Base-by-base conservation (phyloP, 2,888 invertebrate genomes). In the Sinopyrophorus schimmeli region DNA sequence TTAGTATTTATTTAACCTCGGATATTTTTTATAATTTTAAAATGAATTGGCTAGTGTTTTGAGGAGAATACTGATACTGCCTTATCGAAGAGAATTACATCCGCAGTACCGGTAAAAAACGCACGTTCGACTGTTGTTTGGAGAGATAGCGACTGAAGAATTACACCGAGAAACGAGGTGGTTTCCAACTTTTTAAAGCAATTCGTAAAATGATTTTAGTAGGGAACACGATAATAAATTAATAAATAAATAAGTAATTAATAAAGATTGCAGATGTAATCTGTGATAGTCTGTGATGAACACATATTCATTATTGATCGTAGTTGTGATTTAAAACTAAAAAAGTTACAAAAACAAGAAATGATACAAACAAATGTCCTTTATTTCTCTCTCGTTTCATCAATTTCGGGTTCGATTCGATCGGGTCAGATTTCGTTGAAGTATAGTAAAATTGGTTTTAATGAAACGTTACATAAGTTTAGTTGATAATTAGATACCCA, bases 271-370 rank as follows among this genome's bases (percentile, higher is more conserved):
- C 72, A 73, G 72, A 73, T 70, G 58, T 65, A 65, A 68, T 71
- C 71, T 73, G 72, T 70, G 70, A 72, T 72, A 72, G 66, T 66
- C 69, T 72, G 71, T 72, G 72, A 72, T 72, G 69, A 66, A 63
- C 27, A 43, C 53, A 47, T 53, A 48, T 53, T 48, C 48, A 46
- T 43, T 40, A 51, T 54, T 51, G 54, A 53, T 55, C 51, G 39
- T 56, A 42, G 38, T 46, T 47, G 31, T 42, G 18, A 42, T 42
- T 42, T 38, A 18, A 26, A 16, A 32, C n/a, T n/a, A n/a, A n/a
- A n/a, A n/a, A n/a, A n/a, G n/a, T n/a, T n/a, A n/a, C n/a, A n/a
- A n/a, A n/a, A n/a, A n/a, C n/a, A n/a, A n/a, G n/a, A n/a, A 17
- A 18, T 3, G 10, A 34, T 18, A 34, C 10, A 18, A 18, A 21